A percentile compares a stretch with the other conserved stretches of the same genome.
These are phyloP conservation scores for Lutraria rhynchaena DNA, from an alignment of 1,140 invertebrate genomes.

Conservation along the genomic window DNA sequence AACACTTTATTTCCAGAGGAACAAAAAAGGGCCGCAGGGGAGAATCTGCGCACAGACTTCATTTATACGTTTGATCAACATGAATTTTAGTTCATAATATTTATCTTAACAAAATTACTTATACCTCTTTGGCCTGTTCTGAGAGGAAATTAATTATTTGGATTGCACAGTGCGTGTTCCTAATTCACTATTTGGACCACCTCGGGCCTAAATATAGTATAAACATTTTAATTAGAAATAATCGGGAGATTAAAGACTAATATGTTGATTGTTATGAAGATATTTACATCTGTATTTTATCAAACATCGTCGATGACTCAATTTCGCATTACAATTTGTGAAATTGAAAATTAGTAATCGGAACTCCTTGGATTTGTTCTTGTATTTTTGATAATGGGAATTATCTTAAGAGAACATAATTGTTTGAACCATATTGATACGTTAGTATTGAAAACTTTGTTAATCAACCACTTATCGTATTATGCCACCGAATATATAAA, in stretches of 20 bases:
- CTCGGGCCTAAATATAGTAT: slow-evolving; percentile 5
- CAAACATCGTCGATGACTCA: no score
- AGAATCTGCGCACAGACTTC: not conserved
- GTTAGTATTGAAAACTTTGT: no score
- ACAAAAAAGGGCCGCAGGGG: not conserved
- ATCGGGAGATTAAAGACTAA: slow-evolving; percentile 17
- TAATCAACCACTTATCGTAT: no score
- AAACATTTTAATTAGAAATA: slow-evolving; percentile 38
- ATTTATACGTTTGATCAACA: not conserved
- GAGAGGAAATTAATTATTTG: slow-evolving; percentile 31
- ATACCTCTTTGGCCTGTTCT: not conserved
- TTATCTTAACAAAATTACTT: slow-evolving; percentile 28
- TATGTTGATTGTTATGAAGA: slow-evolving; percentile 11
- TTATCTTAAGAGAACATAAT: no score
- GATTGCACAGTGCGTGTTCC: slow-evolving; percentile 2
- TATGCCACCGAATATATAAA: no score
- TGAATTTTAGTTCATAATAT: slow-evolving; percentile 20
- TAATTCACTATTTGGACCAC: not conserved
- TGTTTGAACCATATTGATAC: no score
- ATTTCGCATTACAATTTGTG: no score
- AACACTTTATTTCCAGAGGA: not conserved
- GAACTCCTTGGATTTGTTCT: no score
- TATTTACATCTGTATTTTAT: not conserved
- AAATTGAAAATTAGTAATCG: no score
- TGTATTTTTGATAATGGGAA: no score